These are phyloP conservation scores for Calephelis virginiensis DNA, from an alignment of 1,140 invertebrate species.

Conservation along the genomic window DNA sequence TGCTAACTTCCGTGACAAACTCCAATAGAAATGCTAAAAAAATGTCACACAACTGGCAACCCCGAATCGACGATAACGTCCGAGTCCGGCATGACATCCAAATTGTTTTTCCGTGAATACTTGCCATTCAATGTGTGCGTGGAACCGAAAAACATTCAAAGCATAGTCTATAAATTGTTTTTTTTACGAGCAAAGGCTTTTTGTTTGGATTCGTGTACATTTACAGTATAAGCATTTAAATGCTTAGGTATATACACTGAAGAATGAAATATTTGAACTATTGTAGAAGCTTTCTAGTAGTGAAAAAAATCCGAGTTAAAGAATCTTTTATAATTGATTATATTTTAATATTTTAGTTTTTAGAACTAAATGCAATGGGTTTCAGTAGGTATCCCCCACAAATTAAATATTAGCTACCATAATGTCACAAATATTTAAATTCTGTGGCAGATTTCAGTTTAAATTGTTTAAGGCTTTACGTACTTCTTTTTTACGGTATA, in stretches of 20 bases:
- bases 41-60: slow-evolving; percentile 23
- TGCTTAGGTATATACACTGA: background rate
- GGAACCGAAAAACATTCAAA: slow-evolving; percentile 2
- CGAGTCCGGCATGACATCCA: slow-evolving; percentile 22
- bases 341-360: too few relatives aligned
- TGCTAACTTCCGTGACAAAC: slow-evolving; percentile 31
- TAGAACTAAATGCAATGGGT: too few relatives aligned
- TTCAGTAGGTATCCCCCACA: too few relatives aligned
- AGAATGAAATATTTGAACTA: too few relatives aligned
- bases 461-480: too few relatives aligned
- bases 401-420: too few relatives aligned
- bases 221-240: background rate
- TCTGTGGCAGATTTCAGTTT: too few relatives aligned
- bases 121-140: slow-evolving; percentile 1
- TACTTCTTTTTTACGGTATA: too few relatives aligned
- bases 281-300: too few relatives aligned
- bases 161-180: slow-evolving; percentile 8
- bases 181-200: slow-evolving; percentile 8
- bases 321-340: too few relatives aligned
- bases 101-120: slow-evolving; percentile 27
- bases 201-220: slow-evolving; percentile 2
- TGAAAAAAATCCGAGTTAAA: too few relatives aligned
- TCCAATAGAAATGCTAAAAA: slow-evolving; percentile 25
- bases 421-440: too few relatives aligned
- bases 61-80: slow-evolving; percentile 22